phyloP scores from a whole-genome alignment of 2,888 invertebrate genomes.

The Oligia latruncula region DNA sequence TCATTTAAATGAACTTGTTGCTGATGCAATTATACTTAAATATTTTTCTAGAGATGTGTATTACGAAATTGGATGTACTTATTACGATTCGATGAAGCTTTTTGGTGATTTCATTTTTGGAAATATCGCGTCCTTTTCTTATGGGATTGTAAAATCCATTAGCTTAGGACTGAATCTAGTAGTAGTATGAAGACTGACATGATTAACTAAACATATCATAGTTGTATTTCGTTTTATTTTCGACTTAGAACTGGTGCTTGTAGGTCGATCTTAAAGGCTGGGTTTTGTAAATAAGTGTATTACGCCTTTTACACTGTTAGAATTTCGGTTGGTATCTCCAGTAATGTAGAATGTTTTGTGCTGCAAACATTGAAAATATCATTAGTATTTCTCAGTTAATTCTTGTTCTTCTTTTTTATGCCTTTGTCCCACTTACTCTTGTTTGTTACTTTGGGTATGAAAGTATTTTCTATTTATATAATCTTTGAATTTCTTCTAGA shows the following conservation, averaged over 20 bases:
- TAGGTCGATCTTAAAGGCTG: conserved; percentile 90
- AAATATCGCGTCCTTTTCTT: conserved; percentile 89
- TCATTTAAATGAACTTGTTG: conserved; percentile 88
- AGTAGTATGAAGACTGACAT: conserved; percentile 90
- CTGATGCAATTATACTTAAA: conserved; percentile 88
- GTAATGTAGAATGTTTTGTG: conserved; percentile 69
- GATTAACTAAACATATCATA: conserved; percentile 89
- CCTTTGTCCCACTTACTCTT: neutral
- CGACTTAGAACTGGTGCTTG: conserved; percentile 90
- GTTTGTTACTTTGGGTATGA: neutral
- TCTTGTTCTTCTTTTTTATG: neutral
- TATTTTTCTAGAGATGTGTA: conserved; percentile 90
- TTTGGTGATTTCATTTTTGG: conserved; percentile 85
- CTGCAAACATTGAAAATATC: conserved; percentile 64
- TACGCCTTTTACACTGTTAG: conserved; percentile 87
- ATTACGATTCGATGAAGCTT: conserved; percentile 85
- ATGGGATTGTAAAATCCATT: conserved; percentile 88
- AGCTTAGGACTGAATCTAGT: conserved; percentile 89
- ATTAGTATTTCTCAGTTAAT: neutral
- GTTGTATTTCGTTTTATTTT: conserved; percentile 87
- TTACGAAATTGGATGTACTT: conserved; percentile 86
- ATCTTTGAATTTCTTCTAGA: neutral
- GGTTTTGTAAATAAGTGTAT: conserved; percentile 89
- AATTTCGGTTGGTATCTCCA: conserved; percentile 71
- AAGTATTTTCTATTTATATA: neutral